Evolutionary conservation across 1,140 invertebrate species (phyloP).

Genomic region (Cecropterus lyciades): DNA sequence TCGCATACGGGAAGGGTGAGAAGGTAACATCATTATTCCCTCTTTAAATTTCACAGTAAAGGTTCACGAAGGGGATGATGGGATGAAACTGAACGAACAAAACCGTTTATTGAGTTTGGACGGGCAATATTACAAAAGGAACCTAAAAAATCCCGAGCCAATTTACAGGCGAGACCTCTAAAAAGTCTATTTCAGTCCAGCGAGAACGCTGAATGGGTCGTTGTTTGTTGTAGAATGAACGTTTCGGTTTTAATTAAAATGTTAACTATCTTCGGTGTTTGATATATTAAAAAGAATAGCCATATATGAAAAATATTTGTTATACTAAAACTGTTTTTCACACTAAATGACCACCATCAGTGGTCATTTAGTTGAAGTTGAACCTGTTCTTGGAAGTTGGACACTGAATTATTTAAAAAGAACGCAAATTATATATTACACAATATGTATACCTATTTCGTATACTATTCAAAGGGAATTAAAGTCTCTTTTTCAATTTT

Average conservation of each 20-base stretch:
- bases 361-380: too few relatives aligned
- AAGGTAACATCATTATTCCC: constrained; percentile 58
- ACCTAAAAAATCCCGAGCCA: constrained; percentile 37
- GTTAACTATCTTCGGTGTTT: not conserved
- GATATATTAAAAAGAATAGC: too few relatives aligned
- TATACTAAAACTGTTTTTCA: too few relatives aligned
- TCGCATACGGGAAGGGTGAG: constrained; percentile 18
- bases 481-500: too few relatives aligned
- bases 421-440: too few relatives aligned
- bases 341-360: too few relatives aligned
- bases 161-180: constrained; percentile 23
- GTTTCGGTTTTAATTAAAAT: constrained; percentile 5
- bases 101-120: constrained; percentile 67
- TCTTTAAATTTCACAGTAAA: constrained; percentile 56
- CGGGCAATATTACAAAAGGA: constrained; percentile 52
- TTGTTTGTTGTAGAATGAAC: not conserved
- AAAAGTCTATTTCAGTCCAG: constrained; percentile 16
- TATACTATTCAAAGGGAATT: too few relatives aligned
- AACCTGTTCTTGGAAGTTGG: too few relatives aligned
- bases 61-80: constrained; percentile 52
- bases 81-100: constrained; percentile 57
- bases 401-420: too few relatives aligned
- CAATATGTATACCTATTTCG: too few relatives aligned
- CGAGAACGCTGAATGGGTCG: not conserved
- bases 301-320: too few relatives aligned